Evolutionary conservation across 2,888 invertebrate species (phyloP).

Genomic region (Drosophila dives): DNA sequence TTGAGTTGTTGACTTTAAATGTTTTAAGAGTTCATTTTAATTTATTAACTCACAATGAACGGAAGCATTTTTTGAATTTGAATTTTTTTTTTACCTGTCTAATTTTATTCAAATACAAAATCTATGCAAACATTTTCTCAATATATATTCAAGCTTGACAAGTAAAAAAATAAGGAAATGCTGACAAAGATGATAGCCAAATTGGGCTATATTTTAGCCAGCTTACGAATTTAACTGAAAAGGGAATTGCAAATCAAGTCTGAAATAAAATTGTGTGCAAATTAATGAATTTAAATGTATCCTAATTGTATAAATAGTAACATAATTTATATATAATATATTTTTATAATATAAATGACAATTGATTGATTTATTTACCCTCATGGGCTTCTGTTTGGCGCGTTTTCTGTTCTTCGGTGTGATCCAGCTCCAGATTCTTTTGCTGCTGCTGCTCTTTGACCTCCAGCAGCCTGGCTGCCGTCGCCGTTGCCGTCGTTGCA

Average conservation of each 20-base stretch:
- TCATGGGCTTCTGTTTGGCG: slow-evolving; percentile 12
- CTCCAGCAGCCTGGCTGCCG: slow-evolving; percentile 8
- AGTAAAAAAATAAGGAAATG: background rate
- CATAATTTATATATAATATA: background rate
- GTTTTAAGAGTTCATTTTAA: background rate
- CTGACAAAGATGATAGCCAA: background rate
- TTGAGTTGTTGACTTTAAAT: background rate
- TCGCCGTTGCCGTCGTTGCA: slow-evolving; percentile 26
- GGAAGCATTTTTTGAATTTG: no score
- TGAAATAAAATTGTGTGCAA: background rate
- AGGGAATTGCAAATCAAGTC: background rate
- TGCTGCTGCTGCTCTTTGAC: slow-evolving; percentile 13
- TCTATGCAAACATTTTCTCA: background rate
- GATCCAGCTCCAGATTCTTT: slow-evolving; percentile 25
- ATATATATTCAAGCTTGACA: background rate
- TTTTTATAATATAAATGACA: background rate
- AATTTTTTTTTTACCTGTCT: background rate
- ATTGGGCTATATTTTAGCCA: background rate
- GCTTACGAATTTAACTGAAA: background rate
- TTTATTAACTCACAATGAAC: background rate
- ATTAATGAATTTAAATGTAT: background rate
- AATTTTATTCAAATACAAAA: background rate
- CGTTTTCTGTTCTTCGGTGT: background rate
- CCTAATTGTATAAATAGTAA: background rate
- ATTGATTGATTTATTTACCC: slow-evolving; percentile 9